Base-by-base conservation (phyloP, 1,140 invertebrate genomes). In the Marisa cornuarietis region DNA sequence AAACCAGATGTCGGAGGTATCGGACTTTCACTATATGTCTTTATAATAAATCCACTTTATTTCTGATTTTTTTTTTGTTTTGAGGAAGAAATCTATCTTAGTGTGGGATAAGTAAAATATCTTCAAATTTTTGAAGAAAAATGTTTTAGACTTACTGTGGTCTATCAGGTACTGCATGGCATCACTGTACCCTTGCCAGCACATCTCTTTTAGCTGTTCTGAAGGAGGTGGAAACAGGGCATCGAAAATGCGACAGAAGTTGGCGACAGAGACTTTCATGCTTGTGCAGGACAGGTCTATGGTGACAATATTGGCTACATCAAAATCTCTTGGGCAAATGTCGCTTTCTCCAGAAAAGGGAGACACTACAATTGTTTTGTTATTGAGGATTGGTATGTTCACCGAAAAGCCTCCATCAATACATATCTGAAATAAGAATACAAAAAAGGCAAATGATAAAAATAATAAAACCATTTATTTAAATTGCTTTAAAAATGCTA, bases 271-370 rank as follows among this genome's bases (percentile, higher is more conserved):
- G 75, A 92, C 88, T 78, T 99, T 97, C 88, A 99, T 97, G 88
- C 96, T 98, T 20, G 97, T 99, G 90, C 99, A 98, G 14, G 95
- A 94, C 82, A 99, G 89, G 89, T 98, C 97, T 14, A 99, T 77
- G 68, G 90, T 87, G n/a, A 90, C 79, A 58, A 91, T 82, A 75
- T 87, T 58, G 54, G 54, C 91, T 14, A 85, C 78, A 22, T 85
- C 86, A 42, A 79, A 75, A 72, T 99, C 98, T 75, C 95, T 93
- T 0, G 98, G 98, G 92, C 98, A 99, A 84, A 99, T 99, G 89
- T 99, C 98, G 88, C 95, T 96, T 91, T 99, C 98, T 0, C 98
- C 98, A 87, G 96, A 96, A 91, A 99, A 99, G 0, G 98, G 98
- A 87, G 96, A 97, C 42, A 99, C 96, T 0, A 98, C 99, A 78